A percentile compares a stretch with the other conserved stretches of the same genome.
phyloP scores from a whole-genome alignment of 2,113 vertebrate species.

The Grallaria varia region DNA sequence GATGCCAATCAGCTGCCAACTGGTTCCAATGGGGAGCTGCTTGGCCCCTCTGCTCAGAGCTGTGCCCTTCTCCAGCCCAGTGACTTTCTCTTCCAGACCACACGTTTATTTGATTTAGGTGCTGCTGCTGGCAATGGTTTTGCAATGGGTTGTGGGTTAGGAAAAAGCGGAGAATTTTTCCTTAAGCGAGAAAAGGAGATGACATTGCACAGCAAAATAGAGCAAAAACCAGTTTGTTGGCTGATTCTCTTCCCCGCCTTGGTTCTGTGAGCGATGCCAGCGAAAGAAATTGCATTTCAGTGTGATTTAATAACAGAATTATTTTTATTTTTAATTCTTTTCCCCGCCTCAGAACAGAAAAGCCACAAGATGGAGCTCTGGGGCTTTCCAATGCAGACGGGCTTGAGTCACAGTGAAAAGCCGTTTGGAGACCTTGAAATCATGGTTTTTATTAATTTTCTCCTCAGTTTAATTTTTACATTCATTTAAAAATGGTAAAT shows the following conservation, averaged over 20 bases:
- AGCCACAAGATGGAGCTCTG: slow-evolving; percentile 69
- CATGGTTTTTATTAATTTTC: slow-evolving; percentile 24
- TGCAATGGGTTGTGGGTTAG: slow-evolving; percentile 1
- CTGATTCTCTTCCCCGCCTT: neutral
- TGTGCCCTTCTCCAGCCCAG: neutral
- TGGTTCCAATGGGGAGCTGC: neutral
- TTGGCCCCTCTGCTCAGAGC: neutral
- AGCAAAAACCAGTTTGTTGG: neutral
- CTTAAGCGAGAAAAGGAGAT: slow-evolving; percentile 4
- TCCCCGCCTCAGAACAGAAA: neutral
- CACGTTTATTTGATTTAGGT: neutral
- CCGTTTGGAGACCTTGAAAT: neutral
- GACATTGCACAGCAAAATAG: neutral
- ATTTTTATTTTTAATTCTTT: neutral
- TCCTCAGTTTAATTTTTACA: slow-evolving; percentile 21
- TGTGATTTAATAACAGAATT: slow-evolving; percentile 7
- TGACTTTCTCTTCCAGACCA: slow-evolving; percentile 1
- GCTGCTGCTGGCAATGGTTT: neutral
- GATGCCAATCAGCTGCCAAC: rapidly evolving
- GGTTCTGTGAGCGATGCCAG: neutral
- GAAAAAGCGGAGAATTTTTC: slow-evolving; percentile 41
- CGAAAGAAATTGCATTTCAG: neutral
- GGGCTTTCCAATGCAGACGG: neutral
- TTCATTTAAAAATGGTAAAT: neutral
- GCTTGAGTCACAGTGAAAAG: neutral